Base-by-base conservation (phyloP, 2,888 invertebrate species). In the Hydrotaea diabolus region DNA sequence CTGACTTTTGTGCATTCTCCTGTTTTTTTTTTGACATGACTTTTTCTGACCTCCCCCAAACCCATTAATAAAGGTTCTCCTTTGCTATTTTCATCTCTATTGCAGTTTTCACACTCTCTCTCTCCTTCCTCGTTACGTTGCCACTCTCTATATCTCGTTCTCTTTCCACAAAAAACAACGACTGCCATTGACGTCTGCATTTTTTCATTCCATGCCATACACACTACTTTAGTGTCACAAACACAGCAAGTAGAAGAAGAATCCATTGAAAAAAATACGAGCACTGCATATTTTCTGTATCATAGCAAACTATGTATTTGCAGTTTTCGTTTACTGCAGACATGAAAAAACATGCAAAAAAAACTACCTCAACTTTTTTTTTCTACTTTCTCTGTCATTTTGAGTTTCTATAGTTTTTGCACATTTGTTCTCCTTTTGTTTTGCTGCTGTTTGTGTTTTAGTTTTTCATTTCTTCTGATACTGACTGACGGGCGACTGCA, bases 371-470 rank as follows among this genome's bases (percentile, higher is more conserved):
- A 43, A 39, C 21, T 43, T 39, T 66, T 66, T 66, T 43, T 39
- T 66, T 66, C 43, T 43, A 66, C 66, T 66, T 66, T 43, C 43
- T 21, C 66, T 66, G 66, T 8, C 43, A 66, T 66, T 39, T 66
- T 66, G 66, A 43, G 31, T 66, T 66, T 66, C 9, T 43, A 21
- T 55, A 55, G 55, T 21, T 66, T 62, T 39, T 39, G 66, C 66
- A 43, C 66, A 19, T 53, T 53, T 53, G 53, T 66, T 66, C 66
- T 66, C 43, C 17, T 64, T 17, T 17, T 15, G n/a, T n/a, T n/a
- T n/a, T n/a, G n/a, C n/a, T n/a, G n/a, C n/a, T 36, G 62, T 31
- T 11, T 57, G n/a, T 7, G 53, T 9, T 11, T 4, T 11, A 19
- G 53, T 8, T 15, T 2, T 26, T 2, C 59, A 11, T 23, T 2